A percentile compares a stretch with the other conserved stretches of the same genome.
Conservation (phyloP, 2,888 invertebrate genomes). For the Pandemis heparana region DNA sequence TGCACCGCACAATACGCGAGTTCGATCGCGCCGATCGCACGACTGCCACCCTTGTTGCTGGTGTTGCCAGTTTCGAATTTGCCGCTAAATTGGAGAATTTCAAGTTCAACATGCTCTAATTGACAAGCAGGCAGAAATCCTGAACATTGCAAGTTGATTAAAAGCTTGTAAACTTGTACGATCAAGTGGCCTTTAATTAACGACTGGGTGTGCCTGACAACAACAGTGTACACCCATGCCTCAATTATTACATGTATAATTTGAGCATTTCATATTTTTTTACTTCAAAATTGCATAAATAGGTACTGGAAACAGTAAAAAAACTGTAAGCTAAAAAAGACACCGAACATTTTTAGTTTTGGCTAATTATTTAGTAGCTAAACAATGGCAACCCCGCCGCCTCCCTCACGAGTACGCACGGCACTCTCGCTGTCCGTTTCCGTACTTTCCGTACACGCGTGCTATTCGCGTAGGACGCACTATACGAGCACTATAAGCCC, state of each 20-base stretch:
- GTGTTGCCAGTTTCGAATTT: slow-evolving; percentile 30
- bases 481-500: slow-evolving; percentile 11
- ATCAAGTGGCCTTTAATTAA: not conserved
- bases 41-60: slow-evolving; percentile 17
- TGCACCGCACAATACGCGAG: slow-evolving; percentile 63
- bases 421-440: slow-evolving; percentile 65
- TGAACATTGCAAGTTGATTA: too few species aligned
- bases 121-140: not conserved
- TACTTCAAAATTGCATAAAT: too few species aligned
- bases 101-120: not conserved
- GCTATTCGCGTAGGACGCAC: slow-evolving; percentile 62
- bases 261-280: too few species aligned
- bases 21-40: slow-evolving; percentile 70
- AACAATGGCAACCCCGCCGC: not conserved
- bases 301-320: too few species aligned
- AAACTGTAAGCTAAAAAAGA: too few species aligned
- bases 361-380: not conserved
- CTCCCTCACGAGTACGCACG: slow-evolving; percentile 70
- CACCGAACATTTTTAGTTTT: not conserved
- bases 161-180: not conserved
- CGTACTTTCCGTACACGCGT: slow-evolving; percentile 50
- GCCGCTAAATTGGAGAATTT: not conserved
- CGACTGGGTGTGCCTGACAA: too few species aligned
- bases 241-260: too few species aligned
- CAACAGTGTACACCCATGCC: too few species aligned